phyloP scores from a whole-genome alignment of 2,113 vertebrate genomes.

The Sus scrofa region T2T-Sscrofa CM000822.6:42721001-42721500 shows the following conservation, averaged over 20 bases:
- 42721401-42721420: neutral
- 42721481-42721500: neutral
- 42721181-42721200: neutral
- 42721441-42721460: neutral
- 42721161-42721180: neutral
- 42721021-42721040: too few species aligned
- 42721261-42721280: neutral
- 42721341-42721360: neutral
- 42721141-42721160: neutral
- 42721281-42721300: neutral
- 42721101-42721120: neutral
- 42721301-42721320: neutral
- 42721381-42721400: neutral
- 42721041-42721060: neutral
- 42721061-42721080: neutral
- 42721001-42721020: too few species aligned
- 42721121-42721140: neutral
- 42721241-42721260: neutral
- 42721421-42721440: neutral
- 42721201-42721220: neutral
- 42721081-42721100: neutral
- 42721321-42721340: neutral
- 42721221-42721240: neutral
- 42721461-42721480: neutral
- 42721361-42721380: neutral